phyloP scores from a whole-genome alignment of 1,140 invertebrate species.

The Triops longicaudatus region DNA sequence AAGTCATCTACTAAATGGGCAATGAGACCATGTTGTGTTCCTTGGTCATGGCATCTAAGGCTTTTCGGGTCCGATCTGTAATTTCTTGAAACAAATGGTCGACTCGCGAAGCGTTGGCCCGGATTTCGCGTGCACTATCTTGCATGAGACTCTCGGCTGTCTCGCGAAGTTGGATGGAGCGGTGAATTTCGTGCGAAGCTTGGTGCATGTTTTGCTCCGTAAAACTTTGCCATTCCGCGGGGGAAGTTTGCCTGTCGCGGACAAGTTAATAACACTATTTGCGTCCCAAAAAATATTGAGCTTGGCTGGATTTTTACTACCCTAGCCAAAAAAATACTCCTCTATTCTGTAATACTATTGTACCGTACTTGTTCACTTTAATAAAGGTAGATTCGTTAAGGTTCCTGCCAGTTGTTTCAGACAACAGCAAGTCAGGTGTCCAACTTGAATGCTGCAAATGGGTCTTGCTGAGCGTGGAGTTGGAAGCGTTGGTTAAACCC shows the following conservation, averaged over 20 bases:
- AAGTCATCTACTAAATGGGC: background rate
- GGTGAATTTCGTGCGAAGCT: slow-evolving; percentile 25
- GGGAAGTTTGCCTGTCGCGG: slow-evolving; percentile 26
- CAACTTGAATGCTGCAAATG: background rate
- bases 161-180: slow-evolving; percentile 24
- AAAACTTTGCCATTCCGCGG: slow-evolving; percentile 26
- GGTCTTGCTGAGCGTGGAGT: slow-evolving; percentile 20
- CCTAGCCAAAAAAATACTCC: background rate
- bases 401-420: slow-evolving; percentile 5
- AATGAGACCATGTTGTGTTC: slow-evolving; percentile 23
- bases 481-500: slow-evolving; percentile 26
- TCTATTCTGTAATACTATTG: background rate
- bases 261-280: background rate
- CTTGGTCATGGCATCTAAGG: slow-evolving; percentile 22
- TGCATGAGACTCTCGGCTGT: slow-evolving; percentile 24
- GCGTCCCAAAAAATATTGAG: background rate
- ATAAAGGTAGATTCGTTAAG: background rate
- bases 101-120: slow-evolving; percentile 23
- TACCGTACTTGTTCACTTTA: background rate
- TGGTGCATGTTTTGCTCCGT: slow-evolving; percentile 24
- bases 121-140: slow-evolving; percentile 25
- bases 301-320: background rate
- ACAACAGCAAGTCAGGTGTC: background rate
- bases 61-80: slow-evolving; percentile 23
- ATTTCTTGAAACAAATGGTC: slow-evolving; percentile 27